Conservation (phyloP, 2,113 vertebrate genomes). For the Psittacula cyanocephala region DNA sequence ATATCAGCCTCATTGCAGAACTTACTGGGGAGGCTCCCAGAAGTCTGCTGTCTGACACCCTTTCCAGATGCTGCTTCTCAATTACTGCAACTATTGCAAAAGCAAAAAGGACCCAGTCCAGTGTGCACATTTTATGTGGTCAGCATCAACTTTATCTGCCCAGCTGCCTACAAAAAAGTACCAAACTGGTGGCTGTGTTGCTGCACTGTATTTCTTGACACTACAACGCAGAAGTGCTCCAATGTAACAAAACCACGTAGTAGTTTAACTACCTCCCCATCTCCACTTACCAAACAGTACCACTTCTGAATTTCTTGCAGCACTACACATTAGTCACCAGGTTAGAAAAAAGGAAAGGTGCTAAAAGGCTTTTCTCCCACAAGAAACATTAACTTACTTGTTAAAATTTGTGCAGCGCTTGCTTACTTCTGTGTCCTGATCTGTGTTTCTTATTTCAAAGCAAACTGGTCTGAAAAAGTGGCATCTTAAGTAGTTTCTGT, state of each 20-base stretch:
- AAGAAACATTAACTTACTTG: neutral
- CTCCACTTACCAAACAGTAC: neutral
- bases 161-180: neutral
- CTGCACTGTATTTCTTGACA: neutral
- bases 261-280: neutral
- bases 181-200: no score
- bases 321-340: neutral
- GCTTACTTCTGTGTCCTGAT: neutral
- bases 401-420: neutral
- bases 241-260: neutral
- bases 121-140: rapidly evolving
- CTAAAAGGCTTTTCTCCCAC: neutral
- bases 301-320: neutral
- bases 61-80: neutral
- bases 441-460: neutral
- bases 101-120: neutral
- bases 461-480: neutral
- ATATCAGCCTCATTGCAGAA: neutral
- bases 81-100: neutral
- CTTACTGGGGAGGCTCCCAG: rapidly evolving
- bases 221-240: neutral
- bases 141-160: neutral
- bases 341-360: neutral
- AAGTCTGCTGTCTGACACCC: neutral
- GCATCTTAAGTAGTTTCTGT: neutral